These are phyloP conservation scores for Callinectes sapidus DNA, from an alignment of 2,888 invertebrate genomes.

Conservation along the genomic window DNA sequence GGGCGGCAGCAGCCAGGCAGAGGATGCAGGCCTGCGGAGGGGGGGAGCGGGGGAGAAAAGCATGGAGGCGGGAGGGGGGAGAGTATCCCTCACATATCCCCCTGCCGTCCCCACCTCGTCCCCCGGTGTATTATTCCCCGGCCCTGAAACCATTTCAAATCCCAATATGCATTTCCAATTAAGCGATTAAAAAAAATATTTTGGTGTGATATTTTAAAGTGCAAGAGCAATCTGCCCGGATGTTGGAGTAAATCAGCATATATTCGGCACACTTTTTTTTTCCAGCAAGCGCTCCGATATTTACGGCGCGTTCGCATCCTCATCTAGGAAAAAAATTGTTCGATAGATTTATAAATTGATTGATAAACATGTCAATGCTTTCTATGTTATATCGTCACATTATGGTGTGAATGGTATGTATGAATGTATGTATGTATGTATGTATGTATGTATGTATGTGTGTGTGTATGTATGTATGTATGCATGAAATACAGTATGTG, in stretches of 20 bases:
- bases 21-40: background rate
- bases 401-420: background rate
- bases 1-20: background rate
- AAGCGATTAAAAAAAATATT: conserved; percentile 50
- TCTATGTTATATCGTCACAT: background rate
- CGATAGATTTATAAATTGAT: conserved; percentile 8
- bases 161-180: conserved; percentile 61
- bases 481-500: background rate
- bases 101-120: background rate
- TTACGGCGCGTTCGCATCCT: background rate
- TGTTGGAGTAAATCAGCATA: conserved; percentile 51
- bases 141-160: conserved; percentile 54
- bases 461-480: conserved; percentile 37
- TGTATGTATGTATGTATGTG: conserved; percentile 32
- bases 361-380: background rate
- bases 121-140: conserved; percentile 33
- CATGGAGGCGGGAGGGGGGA: background rate
- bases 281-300: background rate
- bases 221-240: conserved; percentile 36
- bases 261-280: conserved; percentile 33
- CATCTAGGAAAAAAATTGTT: background rate
- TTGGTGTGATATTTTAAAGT: conserved; percentile 52
- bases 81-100: background rate
- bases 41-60: background rate
- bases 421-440: background rate